A percentile compares a stretch with the other conserved stretches of the same genome.
Conservation (phyloP, 2,113 vertebrate species). For the Pterocles orientalis region DNA sequence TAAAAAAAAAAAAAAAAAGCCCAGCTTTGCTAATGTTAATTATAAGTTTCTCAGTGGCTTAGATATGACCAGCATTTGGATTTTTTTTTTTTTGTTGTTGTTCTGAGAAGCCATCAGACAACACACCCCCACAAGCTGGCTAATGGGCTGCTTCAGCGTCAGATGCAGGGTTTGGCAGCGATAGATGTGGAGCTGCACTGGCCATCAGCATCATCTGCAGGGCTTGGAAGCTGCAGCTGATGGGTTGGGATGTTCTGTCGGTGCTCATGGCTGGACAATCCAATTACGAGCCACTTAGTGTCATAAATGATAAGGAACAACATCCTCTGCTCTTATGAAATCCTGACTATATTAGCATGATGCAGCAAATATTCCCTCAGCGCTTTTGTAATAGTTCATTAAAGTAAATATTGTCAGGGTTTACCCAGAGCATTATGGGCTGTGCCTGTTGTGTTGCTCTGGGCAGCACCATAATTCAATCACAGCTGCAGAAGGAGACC, state of each 20-base stretch:
- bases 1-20: no score
- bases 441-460: neutral
- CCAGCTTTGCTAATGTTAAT: neutral
- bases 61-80: neutral
- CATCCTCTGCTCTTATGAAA: neutral
- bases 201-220: neutral
- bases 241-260: neutral
- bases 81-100: neutral
- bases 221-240: neutral
- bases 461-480: neutral
- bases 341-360: neutral
- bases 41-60: neutral
- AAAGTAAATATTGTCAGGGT: neutral
- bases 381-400: neutral
- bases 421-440: neutral
- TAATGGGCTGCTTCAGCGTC: neutral
- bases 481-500: neutral
- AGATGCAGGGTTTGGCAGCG: neutral
- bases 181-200: neutral
- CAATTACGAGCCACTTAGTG: neutral
- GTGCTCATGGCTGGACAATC: neutral
- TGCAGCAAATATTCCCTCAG: neutral
- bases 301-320: neutral
- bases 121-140: neutral
- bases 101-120: neutral